Conservation (phyloP, 2,888 invertebrate species). For the Andrena bicolor region DNA sequence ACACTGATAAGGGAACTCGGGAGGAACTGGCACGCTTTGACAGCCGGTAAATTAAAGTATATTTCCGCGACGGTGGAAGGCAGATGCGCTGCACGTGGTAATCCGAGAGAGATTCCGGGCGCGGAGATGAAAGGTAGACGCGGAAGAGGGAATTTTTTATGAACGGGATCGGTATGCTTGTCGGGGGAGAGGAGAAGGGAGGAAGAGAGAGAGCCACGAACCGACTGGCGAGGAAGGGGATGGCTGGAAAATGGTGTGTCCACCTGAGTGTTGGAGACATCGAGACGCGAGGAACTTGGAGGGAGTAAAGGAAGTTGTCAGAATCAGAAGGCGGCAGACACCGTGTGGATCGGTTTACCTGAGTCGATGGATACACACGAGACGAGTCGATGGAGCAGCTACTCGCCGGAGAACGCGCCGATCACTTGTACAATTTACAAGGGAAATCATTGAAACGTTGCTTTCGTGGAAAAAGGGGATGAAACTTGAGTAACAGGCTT, state of each 20-base stretch:
- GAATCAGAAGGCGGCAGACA: constrained; percentile 57
- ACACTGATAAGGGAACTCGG: constrained; percentile 68
- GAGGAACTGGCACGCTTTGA: constrained; percentile 72
- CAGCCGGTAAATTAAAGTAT: constrained; percentile 75
- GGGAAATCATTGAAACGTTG: constrained; percentile 17
- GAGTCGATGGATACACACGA: constrained; percentile 50
- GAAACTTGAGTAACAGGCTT: too few species aligned
- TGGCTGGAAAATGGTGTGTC: constrained; percentile 65
- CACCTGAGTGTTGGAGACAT: constrained; percentile 66
- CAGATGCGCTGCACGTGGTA: constrained; percentile 70
- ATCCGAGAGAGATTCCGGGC: constrained; percentile 64
- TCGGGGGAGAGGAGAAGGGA: constrained; percentile 22
- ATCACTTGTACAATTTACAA: constrained; percentile 29
- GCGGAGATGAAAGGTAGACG: constrained; percentile 69
- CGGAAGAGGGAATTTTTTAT: constrained; percentile 72
- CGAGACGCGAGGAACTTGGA: constrained; percentile 36
- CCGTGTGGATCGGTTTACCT: constrained; percentile 41
- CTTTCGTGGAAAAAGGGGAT: too few species aligned
- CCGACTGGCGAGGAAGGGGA: constrained; percentile 12
- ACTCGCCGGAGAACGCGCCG: constrained; percentile 10
- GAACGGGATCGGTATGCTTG: constrained; percentile 66
- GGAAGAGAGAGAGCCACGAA: constrained; percentile 21
- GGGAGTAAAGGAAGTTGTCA: constrained; percentile 69
- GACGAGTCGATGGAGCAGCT: constrained; percentile 49
- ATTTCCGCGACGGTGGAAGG: constrained; percentile 70